Percentiles rank a stretch among this genome's conserved stretches.
phyloP scores from a whole-genome alignment of 2,797 vertebrate species.

The Pangasius krempfi region DNA sequence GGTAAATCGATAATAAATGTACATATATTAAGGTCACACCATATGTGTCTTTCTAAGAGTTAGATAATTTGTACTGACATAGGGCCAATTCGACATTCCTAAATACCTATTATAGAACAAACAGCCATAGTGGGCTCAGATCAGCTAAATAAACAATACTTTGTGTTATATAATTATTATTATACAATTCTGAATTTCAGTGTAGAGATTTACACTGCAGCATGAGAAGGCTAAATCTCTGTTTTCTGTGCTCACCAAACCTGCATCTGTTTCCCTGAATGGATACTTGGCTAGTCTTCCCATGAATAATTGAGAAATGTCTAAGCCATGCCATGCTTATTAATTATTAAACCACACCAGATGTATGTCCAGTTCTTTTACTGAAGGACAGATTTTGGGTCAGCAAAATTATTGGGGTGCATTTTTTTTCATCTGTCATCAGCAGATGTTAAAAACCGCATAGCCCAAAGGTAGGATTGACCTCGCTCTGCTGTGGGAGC shows the following conservation, averaged over 20 bases:
- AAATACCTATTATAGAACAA: neutral
- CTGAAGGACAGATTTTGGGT: constrained; percentile 61
- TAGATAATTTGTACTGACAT: no score
- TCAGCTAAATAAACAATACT: neutral
- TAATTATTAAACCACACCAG: constrained; percentile 66
- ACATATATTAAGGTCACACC: neutral
- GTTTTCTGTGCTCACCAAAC: constrained; percentile 24
- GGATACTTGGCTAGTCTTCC: constrained; percentile 44
- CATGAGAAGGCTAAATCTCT: constrained; percentile 40
- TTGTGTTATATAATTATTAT: no score
- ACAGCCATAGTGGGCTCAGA: neutral
- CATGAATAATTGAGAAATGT: constrained; percentile 71
- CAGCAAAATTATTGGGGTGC: constrained; percentile 37
- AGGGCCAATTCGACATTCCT: neutral
- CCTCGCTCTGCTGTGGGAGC: constrained; percentile 40
- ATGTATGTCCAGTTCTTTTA: constrained; percentile 64
- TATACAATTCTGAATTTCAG: neutral
- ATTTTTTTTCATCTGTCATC: constrained; percentile 38
- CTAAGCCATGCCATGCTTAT: constrained; percentile 64
- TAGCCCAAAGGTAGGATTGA: constrained; percentile 59
- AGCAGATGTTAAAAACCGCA: constrained; percentile 49
- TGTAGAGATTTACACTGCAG: constrained; percentile 12
- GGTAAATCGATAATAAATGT: neutral
- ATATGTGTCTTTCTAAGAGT: neutral
- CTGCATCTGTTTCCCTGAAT: constrained; percentile 27